Conservation (phyloP, 2,888 invertebrate species). For the Fragum whitleyi region DNA sequence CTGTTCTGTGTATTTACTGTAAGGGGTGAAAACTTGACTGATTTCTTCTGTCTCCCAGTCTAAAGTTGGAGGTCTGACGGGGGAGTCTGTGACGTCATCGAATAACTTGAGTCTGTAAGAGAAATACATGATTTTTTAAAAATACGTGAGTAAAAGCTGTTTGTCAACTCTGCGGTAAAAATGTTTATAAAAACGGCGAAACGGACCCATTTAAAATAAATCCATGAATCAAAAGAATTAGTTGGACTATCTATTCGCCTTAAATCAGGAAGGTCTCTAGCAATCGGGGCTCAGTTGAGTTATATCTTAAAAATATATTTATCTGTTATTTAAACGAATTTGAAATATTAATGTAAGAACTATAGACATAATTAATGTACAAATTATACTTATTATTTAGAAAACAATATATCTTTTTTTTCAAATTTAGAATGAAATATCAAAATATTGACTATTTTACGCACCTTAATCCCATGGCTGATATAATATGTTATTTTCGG, state of each 20-base stretch:
- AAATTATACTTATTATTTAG: background rate
- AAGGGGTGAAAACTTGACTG: slow-evolving; percentile 1
- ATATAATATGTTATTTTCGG: background rate
- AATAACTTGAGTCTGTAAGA: slow-evolving; percentile 34
- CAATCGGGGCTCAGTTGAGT: no score
- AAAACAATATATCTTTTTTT: no score
- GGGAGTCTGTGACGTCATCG: slow-evolving; percentile 23
- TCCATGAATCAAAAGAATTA: background rate
- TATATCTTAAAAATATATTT: no score
- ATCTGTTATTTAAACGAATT: no score
- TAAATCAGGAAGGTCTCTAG: background rate
- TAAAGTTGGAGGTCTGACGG: slow-evolving; percentile 7
- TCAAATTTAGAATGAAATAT: no score
- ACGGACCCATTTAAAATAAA: background rate
- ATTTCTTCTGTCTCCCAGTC: slow-evolving; percentile 5
- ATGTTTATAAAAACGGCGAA: background rate
- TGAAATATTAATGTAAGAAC: no score
- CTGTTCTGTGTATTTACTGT: slow-evolving; percentile 37
- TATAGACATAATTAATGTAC: background rate
- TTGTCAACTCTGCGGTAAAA: no score
- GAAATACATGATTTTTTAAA: background rate
- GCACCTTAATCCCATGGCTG: background rate
- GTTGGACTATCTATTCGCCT: background rate
- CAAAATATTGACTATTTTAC: no score
- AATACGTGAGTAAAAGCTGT: no score